These are phyloP conservation scores for Cyphomyrmex costatus DNA, from an alignment of 1,140 invertebrate species.

Conservation along the genomic window DNA sequence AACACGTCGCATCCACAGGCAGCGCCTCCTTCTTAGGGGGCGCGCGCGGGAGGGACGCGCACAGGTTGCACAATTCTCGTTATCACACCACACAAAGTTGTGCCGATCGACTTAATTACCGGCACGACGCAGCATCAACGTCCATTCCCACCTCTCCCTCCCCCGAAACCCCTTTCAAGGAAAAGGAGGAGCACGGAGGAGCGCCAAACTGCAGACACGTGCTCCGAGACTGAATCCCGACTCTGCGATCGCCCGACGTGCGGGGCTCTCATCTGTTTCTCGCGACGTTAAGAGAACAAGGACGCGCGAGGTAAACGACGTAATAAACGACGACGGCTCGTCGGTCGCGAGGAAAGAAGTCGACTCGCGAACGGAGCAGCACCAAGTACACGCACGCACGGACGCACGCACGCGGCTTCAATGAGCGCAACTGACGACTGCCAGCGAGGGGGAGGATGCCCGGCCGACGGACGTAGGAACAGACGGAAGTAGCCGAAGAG, in stretches of 20 bases:
- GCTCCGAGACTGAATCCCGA: constrained; percentile 51
- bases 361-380: constrained; percentile 7
- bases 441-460: constrained; percentile 76
- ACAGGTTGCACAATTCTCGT: constrained; percentile 73
- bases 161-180: too few relatives aligned
- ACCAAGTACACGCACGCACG: constrained; percentile 38
- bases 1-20: constrained; percentile 49
- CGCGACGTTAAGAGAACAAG: constrained; percentile 53
- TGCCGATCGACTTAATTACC: constrained; percentile 53
- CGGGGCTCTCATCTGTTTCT: constrained; percentile 80
- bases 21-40: neutral
- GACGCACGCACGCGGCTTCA: constrained; percentile 67
- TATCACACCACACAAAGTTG: constrained; percentile 65
- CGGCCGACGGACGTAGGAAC: constrained; percentile 74
- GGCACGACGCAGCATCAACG: constrained; percentile 51
- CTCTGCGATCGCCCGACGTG: neutral
- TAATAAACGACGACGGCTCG: neutral
- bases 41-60: constrained; percentile 28
- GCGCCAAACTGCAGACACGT: constrained; percentile 65
- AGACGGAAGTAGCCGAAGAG: constrained; percentile 23
- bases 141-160: neutral
- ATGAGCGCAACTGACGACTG: constrained; percentile 74
- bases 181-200: neutral
- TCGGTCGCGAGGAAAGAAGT: neutral
- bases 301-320: neutral